These are phyloP conservation scores for Anser cygnoides DNA, from an alignment of 2,113 vertebrate species.

Conservation along the genomic window DNA sequence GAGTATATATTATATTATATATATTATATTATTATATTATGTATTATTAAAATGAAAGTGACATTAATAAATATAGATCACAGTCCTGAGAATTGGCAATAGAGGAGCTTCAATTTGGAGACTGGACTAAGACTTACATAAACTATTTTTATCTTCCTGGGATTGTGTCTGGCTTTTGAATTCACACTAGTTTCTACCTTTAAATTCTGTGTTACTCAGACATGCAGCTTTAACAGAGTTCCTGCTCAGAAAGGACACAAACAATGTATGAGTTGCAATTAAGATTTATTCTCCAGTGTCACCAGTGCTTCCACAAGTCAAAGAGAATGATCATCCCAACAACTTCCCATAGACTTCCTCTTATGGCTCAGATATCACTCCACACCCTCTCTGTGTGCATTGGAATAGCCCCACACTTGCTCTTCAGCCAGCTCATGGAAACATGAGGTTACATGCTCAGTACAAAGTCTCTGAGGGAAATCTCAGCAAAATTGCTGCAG, in stretches of 20 bases:
- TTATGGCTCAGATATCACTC: background rate
- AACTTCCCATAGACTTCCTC: background rate
- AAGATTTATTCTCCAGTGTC: background rate
- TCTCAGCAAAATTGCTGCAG: background rate
- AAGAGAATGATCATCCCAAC: background rate
- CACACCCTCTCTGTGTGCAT: too few species aligned
- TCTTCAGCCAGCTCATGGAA: background rate
- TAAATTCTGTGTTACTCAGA: background rate
- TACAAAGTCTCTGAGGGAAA: background rate
- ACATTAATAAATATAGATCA: background rate
- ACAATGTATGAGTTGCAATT: background rate
- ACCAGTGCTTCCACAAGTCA: background rate
- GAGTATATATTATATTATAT: background rate
- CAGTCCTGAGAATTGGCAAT: background rate
- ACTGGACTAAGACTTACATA: background rate
- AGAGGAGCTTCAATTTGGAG: background rate
- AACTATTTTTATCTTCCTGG: background rate
- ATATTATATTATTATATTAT: too few species aligned
- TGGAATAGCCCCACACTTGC: background rate
- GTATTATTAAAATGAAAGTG: background rate
- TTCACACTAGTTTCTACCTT: background rate
- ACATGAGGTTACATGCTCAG: background rate
- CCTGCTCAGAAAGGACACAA: background rate
- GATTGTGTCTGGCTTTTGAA: background rate
- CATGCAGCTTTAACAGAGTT: accelerated